Base-by-base conservation (phyloP, 2,888 invertebrate species). In the Agrochola lota region DNA sequence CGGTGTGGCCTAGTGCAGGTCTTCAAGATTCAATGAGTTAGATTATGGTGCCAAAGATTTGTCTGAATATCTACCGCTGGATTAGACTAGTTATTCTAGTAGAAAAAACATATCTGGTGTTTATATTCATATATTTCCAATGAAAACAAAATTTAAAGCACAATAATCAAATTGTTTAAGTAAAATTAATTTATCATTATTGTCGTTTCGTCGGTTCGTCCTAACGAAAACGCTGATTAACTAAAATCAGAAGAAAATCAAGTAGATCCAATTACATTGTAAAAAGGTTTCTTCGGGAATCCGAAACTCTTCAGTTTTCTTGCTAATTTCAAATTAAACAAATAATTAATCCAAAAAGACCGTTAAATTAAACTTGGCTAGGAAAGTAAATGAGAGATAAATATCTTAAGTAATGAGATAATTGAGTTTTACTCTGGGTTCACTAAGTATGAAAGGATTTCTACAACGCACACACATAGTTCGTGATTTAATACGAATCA, bases 181-280 rank as follows among this genome's bases (percentile, higher is more conserved):
- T 35, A 52, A n/a, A 62, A 78, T 59, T 52, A 43, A 55, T 72
- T 52, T 35, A 52, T 52, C 59, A 49, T 57, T 26, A 60, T 35
- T 20, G 26, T 6, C 35, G 12, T 76, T 70, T 55, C 35, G 12
- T 23, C 9, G 2, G 49, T 46, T 52, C 30, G 57, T 46, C n/a
- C 1, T 30, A 68, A n/a, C 40, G 35, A 63, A 71, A 81, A 68
- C n/a, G 59, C 59, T 76, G 46, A 76, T 68, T 76, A 57, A 60
- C 52, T 71, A 35, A 75, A 85, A 73, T 9, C n/a, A 76, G 55
- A 71, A 73, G 72, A 76, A 76, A 71, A 76, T 76, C 85, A 63
- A 66, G n/a, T 15, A 67, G 70, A 85, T 83, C 81, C 46, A 85
- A 85, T 83, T 73, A 73, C 73, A 71, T 49, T 43, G 43, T 73